Evolutionary conservation across 2,113 vertebrate species (phyloP).

Genomic region (Campylorhamphus procurvoides): DNA sequence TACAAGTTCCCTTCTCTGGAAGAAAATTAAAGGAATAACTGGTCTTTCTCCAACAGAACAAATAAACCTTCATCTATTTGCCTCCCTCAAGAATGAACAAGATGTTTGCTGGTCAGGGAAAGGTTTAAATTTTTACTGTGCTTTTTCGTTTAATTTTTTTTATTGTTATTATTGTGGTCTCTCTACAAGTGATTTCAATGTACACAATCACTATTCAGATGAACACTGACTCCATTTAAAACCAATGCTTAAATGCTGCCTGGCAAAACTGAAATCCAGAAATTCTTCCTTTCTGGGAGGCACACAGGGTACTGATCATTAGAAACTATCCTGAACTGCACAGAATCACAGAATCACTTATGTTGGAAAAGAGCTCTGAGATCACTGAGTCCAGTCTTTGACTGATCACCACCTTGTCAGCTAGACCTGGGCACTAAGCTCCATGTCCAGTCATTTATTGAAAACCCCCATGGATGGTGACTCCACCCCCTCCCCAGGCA

Average conservation of each 20-base stretch:
- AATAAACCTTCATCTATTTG: neutral
- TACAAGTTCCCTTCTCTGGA: neutral
- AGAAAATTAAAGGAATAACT: neutral
- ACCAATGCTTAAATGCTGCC: neutral
- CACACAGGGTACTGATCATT: neutral
- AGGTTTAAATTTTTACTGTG: neutral
- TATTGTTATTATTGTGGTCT: neutral
- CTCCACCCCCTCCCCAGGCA: neutral
- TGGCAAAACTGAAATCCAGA: neutral
- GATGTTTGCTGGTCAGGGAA: neutral
- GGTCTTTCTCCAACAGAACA: neutral
- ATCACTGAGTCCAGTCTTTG: neutral
- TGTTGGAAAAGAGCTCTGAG: neutral
- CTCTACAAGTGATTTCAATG: neutral
- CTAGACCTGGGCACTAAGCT: neutral
- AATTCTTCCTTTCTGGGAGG: neutral
- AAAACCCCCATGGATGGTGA: neutral
- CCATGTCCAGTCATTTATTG: neutral
- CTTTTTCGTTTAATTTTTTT: no score
- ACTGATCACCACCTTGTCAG: neutral
- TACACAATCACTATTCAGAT: neutral
- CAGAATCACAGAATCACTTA: neutral
- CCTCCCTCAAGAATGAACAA: neutral
- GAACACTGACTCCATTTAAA: neutral
- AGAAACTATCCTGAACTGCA: neutral